phyloP scores from a whole-genome alignment of 2,888 invertebrate genomes.

The Microctonus aethiopoides region DNA sequence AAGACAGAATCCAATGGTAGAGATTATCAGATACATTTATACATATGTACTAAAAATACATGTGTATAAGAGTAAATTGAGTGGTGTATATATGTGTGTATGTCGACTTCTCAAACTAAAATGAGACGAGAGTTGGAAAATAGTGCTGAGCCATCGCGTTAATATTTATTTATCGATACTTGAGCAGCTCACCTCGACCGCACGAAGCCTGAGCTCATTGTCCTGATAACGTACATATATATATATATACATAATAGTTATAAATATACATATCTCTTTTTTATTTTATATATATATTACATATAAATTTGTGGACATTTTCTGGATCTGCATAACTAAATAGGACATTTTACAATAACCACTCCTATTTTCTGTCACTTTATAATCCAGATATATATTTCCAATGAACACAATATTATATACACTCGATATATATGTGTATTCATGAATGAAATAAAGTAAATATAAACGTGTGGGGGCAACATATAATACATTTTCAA shows the following conservation, averaged over 20 bases:
- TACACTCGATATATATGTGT: conserved; percentile 7
- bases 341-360: conserved; percentile 28
- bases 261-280: no score
- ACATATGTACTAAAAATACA: not conserved
- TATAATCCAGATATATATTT: conserved; percentile 33
- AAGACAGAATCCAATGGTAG: not conserved
- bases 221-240: not conserved
- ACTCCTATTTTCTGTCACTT: conserved; percentile 36
- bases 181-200: conserved; percentile 17
- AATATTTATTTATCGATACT: conserved; percentile 51
- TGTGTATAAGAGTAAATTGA: not conserved
- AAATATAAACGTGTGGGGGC: not conserved
- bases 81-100: not conserved
- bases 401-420: conserved; percentile 17
- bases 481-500: not conserved
- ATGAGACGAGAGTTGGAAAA: conserved; percentile 24
- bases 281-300: not conserved
- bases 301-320: conserved; percentile 44
- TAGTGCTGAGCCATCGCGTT: conserved; percentile 52
- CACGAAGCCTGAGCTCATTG: not conserved
- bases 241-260: not conserved
- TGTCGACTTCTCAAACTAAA: not conserved
- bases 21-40: conserved; percentile 24
- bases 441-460: not conserved
- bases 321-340: conserved; percentile 49